A percentile compares a stretch with the other conserved stretches of the same genome.
These are phyloP conservation scores for Chrysocyon brachyurus DNA, from an alignment of 2,797 vertebrate genomes.

Conservation along the genomic window DNA sequence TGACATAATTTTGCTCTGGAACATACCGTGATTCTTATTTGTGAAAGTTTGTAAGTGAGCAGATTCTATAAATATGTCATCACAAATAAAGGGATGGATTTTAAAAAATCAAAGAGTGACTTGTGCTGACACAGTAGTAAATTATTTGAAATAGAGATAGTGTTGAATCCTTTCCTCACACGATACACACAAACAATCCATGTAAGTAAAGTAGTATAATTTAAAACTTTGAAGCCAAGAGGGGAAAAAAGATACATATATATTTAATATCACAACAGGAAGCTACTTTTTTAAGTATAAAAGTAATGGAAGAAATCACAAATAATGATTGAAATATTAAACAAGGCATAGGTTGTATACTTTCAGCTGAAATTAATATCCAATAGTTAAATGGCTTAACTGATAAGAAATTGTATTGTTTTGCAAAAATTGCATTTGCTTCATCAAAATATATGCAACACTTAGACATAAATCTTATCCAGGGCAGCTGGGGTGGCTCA, in stretches of 20 bases:
- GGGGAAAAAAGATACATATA: neutral
- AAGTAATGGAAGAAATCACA: slow-evolving; percentile 8
- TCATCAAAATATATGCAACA: neutral
- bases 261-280: neutral
- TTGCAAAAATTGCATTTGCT: neutral
- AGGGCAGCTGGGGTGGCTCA: too few relatives aligned
- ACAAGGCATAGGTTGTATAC: neutral
- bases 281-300: neutral
- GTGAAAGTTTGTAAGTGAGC: neutral
- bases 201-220: neutral
- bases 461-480: neutral
- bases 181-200: neutral
- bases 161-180: neutral
- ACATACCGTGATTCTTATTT: neutral
- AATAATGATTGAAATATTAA: slow-evolving; percentile 4
- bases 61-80: neutral
- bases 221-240: neutral
- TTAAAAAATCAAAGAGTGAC: neutral
- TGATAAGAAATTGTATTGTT: neutral
- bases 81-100: neutral
- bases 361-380: neutral
- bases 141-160: slow-evolving; percentile 13
- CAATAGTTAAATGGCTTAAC: neutral
- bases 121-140: neutral
- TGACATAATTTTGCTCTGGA: neutral